Base-by-base conservation (phyloP, 1,140 invertebrate species). In the Carposina sasakii region DNA sequence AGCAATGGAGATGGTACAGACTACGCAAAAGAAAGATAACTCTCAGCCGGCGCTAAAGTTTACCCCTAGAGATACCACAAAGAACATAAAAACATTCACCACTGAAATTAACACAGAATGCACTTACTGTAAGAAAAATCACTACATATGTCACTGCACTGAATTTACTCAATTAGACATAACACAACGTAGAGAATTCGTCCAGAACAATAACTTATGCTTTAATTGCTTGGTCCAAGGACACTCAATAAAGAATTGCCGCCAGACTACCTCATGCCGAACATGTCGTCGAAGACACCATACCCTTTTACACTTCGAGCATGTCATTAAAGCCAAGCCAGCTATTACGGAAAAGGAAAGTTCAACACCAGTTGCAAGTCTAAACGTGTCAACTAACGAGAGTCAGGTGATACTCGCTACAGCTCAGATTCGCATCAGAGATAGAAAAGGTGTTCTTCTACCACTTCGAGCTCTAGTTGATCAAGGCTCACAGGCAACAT, bases 401-500 rank as follows among this genome's bases (percentile, higher is more conserved):
- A 28, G 23, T 1, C 26, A 52, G 16, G 40, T 57, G 9, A 20
- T 54, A 43, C 33, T 57, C 33, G 42, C 45, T 12, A 60, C 50
- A 13, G 47, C 47, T 2, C 42, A 58, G 13, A 50, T 57, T 5
- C 36, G 33, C n/a, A 34, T 42, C 16, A 36, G 45, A 20, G 31
- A 45, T 2, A 41, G 21, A 15, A n/a, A 15, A 12, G 51, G 55
- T 19, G 34, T 10, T 19, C 20, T 15, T 4, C 33, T 22, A 12
- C 33, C 21, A 9, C 16, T 54, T 23, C 30, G 55, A 33, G 44
- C 56, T 22, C 44, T 58, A 17, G 6, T 58, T 17, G 59, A 61
- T 16, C 55, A 57, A 52, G 59, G 54, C 2, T 61, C 59, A 9
- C 54, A 61, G 31, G 58, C 51, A 1, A 54, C 51, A 0, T 61